phyloP scores from a whole-genome alignment of 2,113 vertebrate genomes.

The Trematomus loennbergii region DNA sequence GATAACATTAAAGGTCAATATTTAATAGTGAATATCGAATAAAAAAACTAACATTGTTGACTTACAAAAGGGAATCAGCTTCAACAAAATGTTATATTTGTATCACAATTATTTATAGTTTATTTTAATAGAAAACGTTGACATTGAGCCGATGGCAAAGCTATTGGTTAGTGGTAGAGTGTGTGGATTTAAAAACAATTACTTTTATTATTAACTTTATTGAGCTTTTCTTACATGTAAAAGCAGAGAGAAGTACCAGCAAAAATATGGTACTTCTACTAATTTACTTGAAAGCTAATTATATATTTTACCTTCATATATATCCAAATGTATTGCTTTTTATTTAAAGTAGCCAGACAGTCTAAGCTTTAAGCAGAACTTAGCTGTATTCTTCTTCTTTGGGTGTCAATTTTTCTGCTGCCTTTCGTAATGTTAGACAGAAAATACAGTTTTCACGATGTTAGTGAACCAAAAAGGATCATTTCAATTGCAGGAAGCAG shows the following conservation, averaged over 20 bases:
- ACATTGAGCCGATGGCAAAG: background rate
- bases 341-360: background rate
- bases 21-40: background rate
- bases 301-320: background rate
- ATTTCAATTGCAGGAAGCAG: background rate
- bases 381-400: background rate
- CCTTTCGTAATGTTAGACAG: background rate
- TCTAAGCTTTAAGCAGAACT: background rate
- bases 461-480: background rate
- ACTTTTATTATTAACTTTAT: too few species aligned
- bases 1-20: background rate
- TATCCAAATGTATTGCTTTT: background rate
- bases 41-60: background rate
- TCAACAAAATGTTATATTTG: background rate
- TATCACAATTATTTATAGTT: background rate
- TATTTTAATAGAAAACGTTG: background rate
- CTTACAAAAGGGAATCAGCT: background rate
- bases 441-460: background rate
- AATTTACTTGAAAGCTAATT: background rate
- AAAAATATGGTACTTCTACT: too few species aligned
- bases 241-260: too few species aligned
- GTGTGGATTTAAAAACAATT: background rate
- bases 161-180: background rate
- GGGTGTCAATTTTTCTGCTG: background rate
- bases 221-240: too few species aligned